Base-by-base conservation (phyloP, 1,140 invertebrate species). In the Archivesica marissinica region DNA sequence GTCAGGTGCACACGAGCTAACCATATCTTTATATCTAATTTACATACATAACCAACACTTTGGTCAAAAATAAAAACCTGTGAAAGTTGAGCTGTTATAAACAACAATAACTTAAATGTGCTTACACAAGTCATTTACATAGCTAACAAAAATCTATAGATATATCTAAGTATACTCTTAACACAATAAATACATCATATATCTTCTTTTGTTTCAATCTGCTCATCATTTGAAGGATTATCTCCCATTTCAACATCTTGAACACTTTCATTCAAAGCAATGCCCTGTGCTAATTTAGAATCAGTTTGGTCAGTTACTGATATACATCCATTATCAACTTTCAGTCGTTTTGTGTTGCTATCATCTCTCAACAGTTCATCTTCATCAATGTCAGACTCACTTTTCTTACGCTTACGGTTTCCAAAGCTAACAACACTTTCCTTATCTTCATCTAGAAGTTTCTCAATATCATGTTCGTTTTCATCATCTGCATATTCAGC, bases 291-390 rank as follows among this genome's bases (percentile, higher is more conserved):
- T 13, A 15, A 56, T 68, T 54, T 83, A 15, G 28, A 30, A 41
- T 38, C 30, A 50, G 79, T 75, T 23, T 61, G 6, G 80, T 82
- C 39, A 47, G 44, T 44, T 2, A 25, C 13, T 52, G 11, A 17
- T 15, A 39, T n/a, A 25, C 28, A 2, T 25, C 33, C 47, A 44
- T 54, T 47, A 0, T 54, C 81, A 52, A 44, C 1, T 54, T 64
- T 75, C 28, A 33, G 9, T 81, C 79, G 70, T 56, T 81, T 81
- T 0, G 28, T 13, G 25, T 17, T 13, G 20, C 1, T 9, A n/a
- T 41, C 74, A n/a, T 76, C 74, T 56, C 38, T 38, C 20, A 54
- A n/a, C 25, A 75, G 35, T 75, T 75, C 72, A 75, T 75, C 72
- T 59, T 76, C 47, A 39, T 56, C 33, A 35, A 56, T 76, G 25